Conservation (phyloP, 2,888 invertebrate genomes). For the Gymnocheta viridis region DNA sequence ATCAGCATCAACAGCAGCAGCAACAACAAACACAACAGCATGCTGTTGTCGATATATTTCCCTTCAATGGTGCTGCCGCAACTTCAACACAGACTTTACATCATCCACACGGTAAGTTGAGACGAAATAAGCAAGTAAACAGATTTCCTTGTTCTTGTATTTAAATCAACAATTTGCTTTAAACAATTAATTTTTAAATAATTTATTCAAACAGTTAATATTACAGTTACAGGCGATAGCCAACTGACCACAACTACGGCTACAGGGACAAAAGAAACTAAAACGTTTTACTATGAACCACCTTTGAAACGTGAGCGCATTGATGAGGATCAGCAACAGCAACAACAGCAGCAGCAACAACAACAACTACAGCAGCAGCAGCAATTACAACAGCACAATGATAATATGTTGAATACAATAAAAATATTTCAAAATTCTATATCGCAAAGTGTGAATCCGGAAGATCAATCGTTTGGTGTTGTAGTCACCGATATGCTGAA, state of each 20-base stretch:
- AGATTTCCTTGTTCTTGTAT: background rate
- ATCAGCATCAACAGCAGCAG: conserved; percentile 75
- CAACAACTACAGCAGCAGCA: conserved; percentile 70
- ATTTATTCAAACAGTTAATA: conserved; percentile 72
- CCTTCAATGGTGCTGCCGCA: conserved; percentile 78
- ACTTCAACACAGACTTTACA: conserved; percentile 78
- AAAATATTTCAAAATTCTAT: conserved; percentile 80
- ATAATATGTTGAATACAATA: conserved; percentile 79
- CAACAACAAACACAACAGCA: conserved; percentile 77
- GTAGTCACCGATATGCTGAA: conserved; percentile 80
- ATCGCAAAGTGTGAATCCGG: conserved; percentile 79
- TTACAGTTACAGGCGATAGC: conserved; percentile 79
- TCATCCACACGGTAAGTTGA: conserved; percentile 78
- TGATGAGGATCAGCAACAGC: conserved; percentile 74
- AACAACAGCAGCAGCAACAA: conserved; percentile 52
- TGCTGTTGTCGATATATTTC: conserved; percentile 78
- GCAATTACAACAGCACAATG: conserved; percentile 72
- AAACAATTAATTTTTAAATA: background rate
- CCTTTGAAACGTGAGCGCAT: conserved; percentile 78
- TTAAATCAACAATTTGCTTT: background rate
- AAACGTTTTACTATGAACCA: conserved; percentile 78
- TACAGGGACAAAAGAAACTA: conserved; percentile 77
- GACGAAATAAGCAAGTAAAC: background rate
- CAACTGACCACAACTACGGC: conserved; percentile 75
- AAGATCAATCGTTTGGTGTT: conserved; percentile 80